Evolutionary conservation across 1,140 invertebrate genomes (phyloP), one percentile per base, ranked within the genome.

Genomic region (Ips nitidus): DNA sequence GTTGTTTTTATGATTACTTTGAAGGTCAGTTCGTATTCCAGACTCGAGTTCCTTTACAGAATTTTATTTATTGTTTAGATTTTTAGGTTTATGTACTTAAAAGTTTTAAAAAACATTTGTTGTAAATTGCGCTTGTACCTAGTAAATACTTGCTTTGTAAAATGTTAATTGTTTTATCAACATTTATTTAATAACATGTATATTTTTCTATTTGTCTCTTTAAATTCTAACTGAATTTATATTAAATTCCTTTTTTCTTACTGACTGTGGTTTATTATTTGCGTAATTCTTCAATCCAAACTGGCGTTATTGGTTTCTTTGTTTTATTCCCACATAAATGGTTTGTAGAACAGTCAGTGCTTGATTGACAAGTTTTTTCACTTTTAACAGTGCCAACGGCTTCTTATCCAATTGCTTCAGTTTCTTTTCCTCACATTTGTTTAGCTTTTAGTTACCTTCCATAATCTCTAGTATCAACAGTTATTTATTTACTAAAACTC

Each of bases 121-220:
- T 66, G 69, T 71, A 66, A 69, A 69, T 47, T 57, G 7, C 63
- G 66, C 72, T 47, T 63, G 50, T 41, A 41, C 37, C 40, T 67
- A 69, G 60, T 62, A 63, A 58, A 50, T 55, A 63, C 41, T 69
- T 69, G 69, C 70, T 74, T 70, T 71, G 57, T 75, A 47, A 71
- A 68, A 61, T 75, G 60, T 58, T 75, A 63, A 67, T 69, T 69
- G 65, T 73, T 75, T 71, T 69, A 57, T 55, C 65, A 42, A 59
- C 65, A 43, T 72, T 69, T 71, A 71, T 73, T 72, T 73, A 71
- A 68, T 73, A 71, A 66, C 66, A 65, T 75, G 74, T 73, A 75
- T 72, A 74, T 74, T 74, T 75, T 75, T 74, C 68, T 66, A 71
- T 71, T 70, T 73, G 65, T 72, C 69, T 71, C 58, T 74, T 75